Evolutionary conservation across 2,113 vertebrate species (phyloP).

Genomic region (Gorsachius goisagi): DNA sequence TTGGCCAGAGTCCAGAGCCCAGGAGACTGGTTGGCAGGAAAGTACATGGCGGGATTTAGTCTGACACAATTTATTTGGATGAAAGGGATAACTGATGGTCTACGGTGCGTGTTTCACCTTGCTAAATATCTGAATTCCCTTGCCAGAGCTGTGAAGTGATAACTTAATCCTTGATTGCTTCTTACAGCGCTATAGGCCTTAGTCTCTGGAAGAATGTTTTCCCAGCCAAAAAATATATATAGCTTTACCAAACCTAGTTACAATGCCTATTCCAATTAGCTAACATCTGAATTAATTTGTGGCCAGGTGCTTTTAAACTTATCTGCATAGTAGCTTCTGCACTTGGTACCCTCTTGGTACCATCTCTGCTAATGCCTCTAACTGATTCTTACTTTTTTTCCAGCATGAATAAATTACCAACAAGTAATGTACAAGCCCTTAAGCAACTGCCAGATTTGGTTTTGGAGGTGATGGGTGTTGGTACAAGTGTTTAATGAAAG

Average conservation of each 20-base stretch:
- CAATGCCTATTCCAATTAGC: not conserved
- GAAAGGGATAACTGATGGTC: not conserved
- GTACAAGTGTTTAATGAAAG: not conserved
- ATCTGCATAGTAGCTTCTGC: rapidly evolving
- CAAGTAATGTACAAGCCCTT: not conserved
- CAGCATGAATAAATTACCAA: not conserved
- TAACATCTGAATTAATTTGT: not conserved
- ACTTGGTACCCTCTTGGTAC: not conserved
- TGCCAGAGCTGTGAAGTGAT: conserved; percentile 17
- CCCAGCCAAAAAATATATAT: not conserved
- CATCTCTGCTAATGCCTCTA: not conserved
- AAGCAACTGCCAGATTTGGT: not conserved
- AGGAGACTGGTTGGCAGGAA: not conserved
- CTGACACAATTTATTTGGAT: conserved; percentile 8
- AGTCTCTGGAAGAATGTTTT: not conserved
- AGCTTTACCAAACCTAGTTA: not conserved
- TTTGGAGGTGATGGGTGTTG: not conserved
- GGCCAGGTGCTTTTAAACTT: not conserved
- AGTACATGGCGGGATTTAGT: not conserved
- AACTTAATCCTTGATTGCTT: conserved; percentile 30
- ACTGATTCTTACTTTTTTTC: not conserved
- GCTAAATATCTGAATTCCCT: not conserved
- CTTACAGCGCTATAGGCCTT: not conserved
- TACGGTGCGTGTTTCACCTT: not conserved
- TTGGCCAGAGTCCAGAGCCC: not conserved